Conservation (phyloP, 2,888 invertebrate genomes). For the Mythimna albipuncta region DNA sequence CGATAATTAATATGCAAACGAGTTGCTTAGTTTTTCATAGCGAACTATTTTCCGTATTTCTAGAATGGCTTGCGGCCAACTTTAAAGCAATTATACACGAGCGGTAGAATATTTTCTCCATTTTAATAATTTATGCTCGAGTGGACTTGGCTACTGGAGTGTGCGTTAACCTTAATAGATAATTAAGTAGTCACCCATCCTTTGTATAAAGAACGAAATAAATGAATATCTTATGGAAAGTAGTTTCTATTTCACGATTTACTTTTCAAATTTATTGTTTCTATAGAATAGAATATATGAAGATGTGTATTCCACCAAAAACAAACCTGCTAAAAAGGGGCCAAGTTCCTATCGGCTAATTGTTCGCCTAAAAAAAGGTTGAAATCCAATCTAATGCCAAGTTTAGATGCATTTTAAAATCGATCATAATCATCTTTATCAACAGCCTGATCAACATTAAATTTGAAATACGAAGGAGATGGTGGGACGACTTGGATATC, state of each 20-base stretch:
- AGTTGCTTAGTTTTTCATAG: constrained; percentile 9
- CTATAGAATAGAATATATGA: no score
- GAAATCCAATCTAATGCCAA: no score
- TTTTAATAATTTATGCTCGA: constrained; percentile 47
- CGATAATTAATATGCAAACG: constrained; percentile 30
- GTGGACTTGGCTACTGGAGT: constrained; percentile 19
- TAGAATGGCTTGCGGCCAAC: constrained; percentile 46
- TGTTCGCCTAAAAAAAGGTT: no score
- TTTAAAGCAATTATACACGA: constrained; percentile 49
- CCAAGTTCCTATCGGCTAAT: no score
- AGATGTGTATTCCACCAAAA: no score
- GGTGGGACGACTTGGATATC: no score
- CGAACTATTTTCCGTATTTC: constrained; percentile 4
- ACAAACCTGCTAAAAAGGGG: no score
- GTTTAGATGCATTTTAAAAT: no score
- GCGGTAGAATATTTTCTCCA: constrained; percentile 27
- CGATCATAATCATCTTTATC: no score
- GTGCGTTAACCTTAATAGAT: constrained; percentile 51
- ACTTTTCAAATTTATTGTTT: neutral
- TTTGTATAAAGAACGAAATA: constrained; percentile 72
- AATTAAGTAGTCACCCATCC: constrained; percentile 68
- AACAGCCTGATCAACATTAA: no score
- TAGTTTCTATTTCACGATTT: neutral
- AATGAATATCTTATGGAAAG: constrained; percentile 62
- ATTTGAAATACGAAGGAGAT: no score